Conservation (phyloP, 2,888 invertebrate genomes). For the Folsomia candida region DNA sequence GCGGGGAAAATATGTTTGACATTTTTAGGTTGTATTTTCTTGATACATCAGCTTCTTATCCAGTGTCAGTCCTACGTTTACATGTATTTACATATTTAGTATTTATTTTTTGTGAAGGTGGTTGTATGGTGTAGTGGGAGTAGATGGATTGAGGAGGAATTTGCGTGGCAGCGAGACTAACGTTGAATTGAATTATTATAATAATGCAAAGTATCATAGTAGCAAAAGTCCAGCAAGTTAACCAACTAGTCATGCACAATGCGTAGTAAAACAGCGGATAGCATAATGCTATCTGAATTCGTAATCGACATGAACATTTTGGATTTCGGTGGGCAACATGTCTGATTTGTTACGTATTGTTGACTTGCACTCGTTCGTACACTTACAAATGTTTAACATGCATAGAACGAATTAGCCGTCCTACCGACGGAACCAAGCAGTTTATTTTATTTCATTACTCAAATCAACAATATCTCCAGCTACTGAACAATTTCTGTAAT, state of each 20-base stretch:
- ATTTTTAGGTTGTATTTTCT: conserved; percentile 12
- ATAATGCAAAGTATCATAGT: too few relatives aligned
- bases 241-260: too few relatives aligned
- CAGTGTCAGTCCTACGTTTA: neutral
- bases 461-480: conserved; percentile 2
- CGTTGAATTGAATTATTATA: too few relatives aligned
- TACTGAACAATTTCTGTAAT: conserved; percentile 11
- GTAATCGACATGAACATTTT: neutral
- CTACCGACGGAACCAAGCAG: too few relatives aligned
- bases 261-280: too few relatives aligned
- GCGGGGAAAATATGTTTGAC: conserved; percentile 5
- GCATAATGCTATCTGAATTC: neutral
- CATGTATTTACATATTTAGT: neutral
- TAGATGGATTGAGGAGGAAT: neutral
- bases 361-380: neutral
- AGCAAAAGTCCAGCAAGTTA: too few relatives aligned
- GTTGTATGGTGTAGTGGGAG: too few relatives aligned
- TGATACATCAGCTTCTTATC: neutral
- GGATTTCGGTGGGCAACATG: neutral
- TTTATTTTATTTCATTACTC: conserved; percentile 1
- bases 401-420: conserved; percentile 14
- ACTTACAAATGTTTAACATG: conserved; percentile 4
- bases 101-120: neutral
- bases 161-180: too few relatives aligned
- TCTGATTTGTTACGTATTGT: neutral